Conservation (phyloP, 2,888 invertebrate species). For the Mesorhabditis spiculigera region DNA sequence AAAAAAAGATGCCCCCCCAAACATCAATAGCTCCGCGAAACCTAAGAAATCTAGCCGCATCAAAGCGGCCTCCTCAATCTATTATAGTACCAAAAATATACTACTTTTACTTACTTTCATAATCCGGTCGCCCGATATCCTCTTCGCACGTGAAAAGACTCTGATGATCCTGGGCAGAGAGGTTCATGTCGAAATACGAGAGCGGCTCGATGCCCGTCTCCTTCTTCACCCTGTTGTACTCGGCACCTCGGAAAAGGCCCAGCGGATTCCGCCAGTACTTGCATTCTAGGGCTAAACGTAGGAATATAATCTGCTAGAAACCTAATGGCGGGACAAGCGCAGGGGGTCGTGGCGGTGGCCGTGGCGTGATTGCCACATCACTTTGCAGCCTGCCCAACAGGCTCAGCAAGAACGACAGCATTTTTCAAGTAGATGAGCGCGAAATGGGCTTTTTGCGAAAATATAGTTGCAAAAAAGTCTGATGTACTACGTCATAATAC, state of each 20-base stretch:
- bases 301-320: background rate
- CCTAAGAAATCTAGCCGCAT: background rate
- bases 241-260: slow-evolving; percentile 88
- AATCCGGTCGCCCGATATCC: slow-evolving; percentile 80
- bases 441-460: too few species aligned
- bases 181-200: slow-evolving; percentile 97
- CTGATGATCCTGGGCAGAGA: slow-evolving; percentile 97
- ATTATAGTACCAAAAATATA: slow-evolving; percentile 5
- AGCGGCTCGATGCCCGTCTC: slow-evolving; percentile 83
- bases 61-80: too few species aligned
- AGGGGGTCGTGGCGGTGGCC: slow-evolving; percentile 7
- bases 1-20: too few species aligned
- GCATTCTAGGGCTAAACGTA: slow-evolving; percentile 68
- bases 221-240: slow-evolving; percentile 84
- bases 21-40: too few species aligned
- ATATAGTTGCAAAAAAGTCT: too few species aligned
- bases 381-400: background rate
- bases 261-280: slow-evolving; percentile 95
- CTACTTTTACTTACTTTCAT: slow-evolving; percentile 70
- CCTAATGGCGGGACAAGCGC: slow-evolving; percentile 6
- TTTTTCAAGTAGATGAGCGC: too few species aligned
- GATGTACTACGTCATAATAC: too few species aligned
- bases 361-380: background rate
- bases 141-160: slow-evolving; percentile 89
- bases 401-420: too few species aligned